Evolutionary conservation across 2,888 invertebrate genomes (phyloP).

Genomic region (Hirtodrosophila trivittata): DNA sequence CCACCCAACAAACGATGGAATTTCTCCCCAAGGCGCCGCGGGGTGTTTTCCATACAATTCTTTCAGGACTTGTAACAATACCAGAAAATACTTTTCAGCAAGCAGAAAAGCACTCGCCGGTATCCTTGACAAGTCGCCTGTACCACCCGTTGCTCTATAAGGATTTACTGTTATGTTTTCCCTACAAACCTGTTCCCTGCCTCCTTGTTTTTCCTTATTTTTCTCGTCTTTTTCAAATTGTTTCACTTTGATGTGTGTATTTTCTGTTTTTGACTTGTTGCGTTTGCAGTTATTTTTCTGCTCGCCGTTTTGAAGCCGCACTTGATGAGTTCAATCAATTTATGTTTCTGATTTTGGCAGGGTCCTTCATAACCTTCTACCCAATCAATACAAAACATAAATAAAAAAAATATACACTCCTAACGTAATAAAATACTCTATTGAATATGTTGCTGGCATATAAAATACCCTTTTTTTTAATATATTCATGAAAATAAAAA

Average conservation of each 20-base stretch:
- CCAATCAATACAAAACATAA: not conserved
- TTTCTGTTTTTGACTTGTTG: constrained; percentile 61
- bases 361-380: not conserved
- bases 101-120: constrained; percentile 35
- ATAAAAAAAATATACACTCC: not conserved
- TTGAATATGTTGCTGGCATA: not conserved
- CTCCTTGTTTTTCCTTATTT: not conserved
- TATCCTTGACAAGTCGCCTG: constrained; percentile 53
- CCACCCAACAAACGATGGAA: constrained; percentile 9
- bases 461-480: not conserved
- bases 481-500: too few relatives aligned
- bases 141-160: constrained; percentile 20
- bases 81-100: constrained; percentile 53
- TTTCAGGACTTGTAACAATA: constrained; percentile 34
- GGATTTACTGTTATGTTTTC: constrained; percentile 32
- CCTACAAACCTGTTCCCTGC: not conserved
- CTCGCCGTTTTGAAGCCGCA: constrained; percentile 3
- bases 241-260: constrained; percentile 36
- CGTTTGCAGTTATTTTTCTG: constrained; percentile 28
- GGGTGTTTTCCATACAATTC: constrained; percentile 50
- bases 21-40: constrained; percentile 14
- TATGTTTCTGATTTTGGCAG: not conserved
- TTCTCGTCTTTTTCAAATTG: constrained; percentile 28
- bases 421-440: not conserved
- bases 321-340: constrained; percentile 15